A percentile compares a stretch with the other conserved stretches of the same genome.
These are phyloP conservation scores for Zoanthus gigantus DNA, from an alignment of 92 coral and sea anemone genomes.

Conservation along the genomic window DNA sequence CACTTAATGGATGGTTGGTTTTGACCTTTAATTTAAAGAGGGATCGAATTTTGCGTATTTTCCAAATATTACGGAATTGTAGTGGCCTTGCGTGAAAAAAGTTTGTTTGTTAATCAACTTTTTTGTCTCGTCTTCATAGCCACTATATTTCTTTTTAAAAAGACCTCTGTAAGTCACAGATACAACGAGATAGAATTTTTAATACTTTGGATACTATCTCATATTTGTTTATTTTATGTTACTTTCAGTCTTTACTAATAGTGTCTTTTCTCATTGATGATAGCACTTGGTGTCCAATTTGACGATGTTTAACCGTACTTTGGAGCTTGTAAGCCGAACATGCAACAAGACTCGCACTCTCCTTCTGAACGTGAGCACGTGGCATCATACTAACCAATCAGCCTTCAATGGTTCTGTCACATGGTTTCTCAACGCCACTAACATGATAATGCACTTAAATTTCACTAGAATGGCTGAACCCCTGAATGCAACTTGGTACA, in stretches of 20 bases:
- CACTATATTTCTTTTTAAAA: too few species aligned
- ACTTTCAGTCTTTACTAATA: neutral
- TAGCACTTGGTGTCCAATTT: constrained; percentile 62
- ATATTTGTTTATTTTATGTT: too few species aligned
- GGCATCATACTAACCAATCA: constrained; percentile 70
- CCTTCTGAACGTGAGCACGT: constrained; percentile 71
- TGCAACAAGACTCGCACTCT: constrained; percentile 60
- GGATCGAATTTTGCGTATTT: too few species aligned
- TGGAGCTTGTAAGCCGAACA: constrained; percentile 65
- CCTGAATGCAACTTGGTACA: constrained; percentile 59
- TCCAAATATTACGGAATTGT: too few species aligned
- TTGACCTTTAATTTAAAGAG: too few species aligned
- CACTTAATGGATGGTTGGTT: too few species aligned
- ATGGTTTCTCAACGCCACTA: constrained; percentile 64
- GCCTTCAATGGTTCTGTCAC: constrained; percentile 70
- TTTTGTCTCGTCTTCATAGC: too few species aligned
- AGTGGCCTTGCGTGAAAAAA: too few species aligned
- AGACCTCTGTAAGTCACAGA: too few species aligned
- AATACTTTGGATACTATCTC: too few species aligned
- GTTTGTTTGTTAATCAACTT: too few species aligned
- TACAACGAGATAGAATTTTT: too few species aligned
- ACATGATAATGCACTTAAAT: constrained; percentile 56
- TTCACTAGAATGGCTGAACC: constrained; percentile 30
- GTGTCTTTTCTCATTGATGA: neutral
- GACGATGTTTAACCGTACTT: constrained; percentile 72